phyloP scores from a whole-genome alignment of 2,888 invertebrate genomes.

The Torymus texanus region DNA sequence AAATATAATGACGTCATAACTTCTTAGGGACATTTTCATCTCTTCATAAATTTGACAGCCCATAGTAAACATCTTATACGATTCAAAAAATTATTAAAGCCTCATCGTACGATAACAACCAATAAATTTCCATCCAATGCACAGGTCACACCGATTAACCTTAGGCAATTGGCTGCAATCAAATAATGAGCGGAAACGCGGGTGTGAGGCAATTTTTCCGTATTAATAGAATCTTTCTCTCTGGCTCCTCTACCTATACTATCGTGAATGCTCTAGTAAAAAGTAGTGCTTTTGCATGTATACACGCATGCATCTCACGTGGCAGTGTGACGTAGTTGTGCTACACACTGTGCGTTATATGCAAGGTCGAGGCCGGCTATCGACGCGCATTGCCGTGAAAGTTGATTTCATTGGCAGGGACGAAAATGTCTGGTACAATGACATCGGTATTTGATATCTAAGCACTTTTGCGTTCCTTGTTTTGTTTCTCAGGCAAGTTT shows the following conservation, averaged over 20 bases:
- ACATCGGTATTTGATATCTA: neutral
- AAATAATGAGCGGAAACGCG: neutral
- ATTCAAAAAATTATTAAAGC: too few species aligned
- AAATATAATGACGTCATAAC: too few species aligned
- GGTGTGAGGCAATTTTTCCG: conserved; percentile 6
- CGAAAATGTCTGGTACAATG: conserved; percentile 8
- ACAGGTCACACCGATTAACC: too few species aligned
- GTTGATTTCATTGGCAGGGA: conserved; percentile 27
- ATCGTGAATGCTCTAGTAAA: neutral
- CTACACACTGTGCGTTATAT: neutral
- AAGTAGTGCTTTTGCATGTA: neutral
- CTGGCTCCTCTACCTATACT: too few species aligned
- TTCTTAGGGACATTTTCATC: too few species aligned
- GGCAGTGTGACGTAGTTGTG: neutral
- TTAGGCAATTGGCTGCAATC: neutral
- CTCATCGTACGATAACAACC: too few species aligned
- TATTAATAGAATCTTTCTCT: conserved; percentile 25
- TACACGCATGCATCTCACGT: conserved; percentile 26
- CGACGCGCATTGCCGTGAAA: conserved; percentile 17
- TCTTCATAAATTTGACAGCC: too few species aligned
- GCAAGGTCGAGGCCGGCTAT: conserved; percentile 40
- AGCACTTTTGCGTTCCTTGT: too few species aligned
- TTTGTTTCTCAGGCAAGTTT: too few species aligned
- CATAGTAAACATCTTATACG: too few species aligned
- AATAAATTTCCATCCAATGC: too few species aligned